phyloP scores from a whole-genome alignment of 2,888 invertebrate genomes.

The Thereva nobilitata region DNA sequence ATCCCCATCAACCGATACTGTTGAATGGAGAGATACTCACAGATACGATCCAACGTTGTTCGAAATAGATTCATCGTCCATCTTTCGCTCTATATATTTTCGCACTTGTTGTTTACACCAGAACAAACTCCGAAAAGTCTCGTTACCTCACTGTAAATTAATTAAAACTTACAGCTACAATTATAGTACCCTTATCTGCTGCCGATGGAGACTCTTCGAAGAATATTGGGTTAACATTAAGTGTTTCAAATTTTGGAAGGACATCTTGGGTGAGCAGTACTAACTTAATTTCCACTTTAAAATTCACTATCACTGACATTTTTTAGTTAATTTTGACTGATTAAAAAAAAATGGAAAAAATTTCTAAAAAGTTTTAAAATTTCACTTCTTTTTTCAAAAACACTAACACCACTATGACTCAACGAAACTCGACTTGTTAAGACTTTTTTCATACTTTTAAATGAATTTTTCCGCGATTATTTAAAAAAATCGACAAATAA shows the following conservation, averaged over 20 bases:
- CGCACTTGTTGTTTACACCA: neutral
- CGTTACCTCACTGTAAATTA: slow-evolving; percentile 51
- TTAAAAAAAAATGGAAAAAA: too few species aligned
- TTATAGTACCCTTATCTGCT: slow-evolving; percentile 27
- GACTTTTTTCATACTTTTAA: too few species aligned
- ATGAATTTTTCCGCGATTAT: neutral
- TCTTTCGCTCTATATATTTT: neutral
- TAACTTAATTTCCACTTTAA: too few species aligned
- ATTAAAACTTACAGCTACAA: slow-evolving; percentile 50
- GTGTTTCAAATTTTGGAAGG: too few species aligned
- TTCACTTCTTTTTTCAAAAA: too few species aligned
- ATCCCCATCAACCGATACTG: slow-evolving; percentile 63
- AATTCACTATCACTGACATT: too few species aligned
- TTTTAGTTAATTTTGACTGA: too few species aligned
- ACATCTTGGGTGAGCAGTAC: too few species aligned
- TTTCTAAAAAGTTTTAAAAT: too few species aligned
- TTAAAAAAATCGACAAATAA: slow-evolving; percentile 3
- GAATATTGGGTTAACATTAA: too few species aligned
- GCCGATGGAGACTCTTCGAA: slow-evolving; percentile 4
- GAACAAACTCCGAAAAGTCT: slow-evolving; percentile 11
- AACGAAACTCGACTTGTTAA: too few species aligned
- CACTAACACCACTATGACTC: too few species aligned
- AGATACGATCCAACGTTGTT: neutral
- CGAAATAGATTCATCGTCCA: neutral
- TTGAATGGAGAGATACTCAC: slow-evolving; percentile 63